These are phyloP conservation scores for Cyclura pinguis DNA, from an alignment of 2,797 vertebrate species.

Conservation along the genomic window DNA sequence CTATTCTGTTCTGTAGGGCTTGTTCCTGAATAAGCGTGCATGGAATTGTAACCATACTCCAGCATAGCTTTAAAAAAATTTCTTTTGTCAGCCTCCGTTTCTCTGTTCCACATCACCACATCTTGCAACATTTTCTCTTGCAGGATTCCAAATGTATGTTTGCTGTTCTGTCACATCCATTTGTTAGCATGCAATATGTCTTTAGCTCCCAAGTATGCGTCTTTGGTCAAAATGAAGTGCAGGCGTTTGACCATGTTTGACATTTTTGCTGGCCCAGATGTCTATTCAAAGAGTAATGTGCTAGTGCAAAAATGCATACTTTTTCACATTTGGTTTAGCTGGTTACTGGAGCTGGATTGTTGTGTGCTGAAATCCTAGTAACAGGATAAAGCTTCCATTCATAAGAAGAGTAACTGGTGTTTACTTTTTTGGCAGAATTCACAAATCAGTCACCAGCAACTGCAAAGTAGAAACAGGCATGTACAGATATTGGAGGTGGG, in stretches of 20 bases:
- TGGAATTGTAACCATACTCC: neutral
- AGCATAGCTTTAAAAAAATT: neutral
- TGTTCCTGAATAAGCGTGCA: neutral
- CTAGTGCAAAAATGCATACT: conserved; percentile 31
- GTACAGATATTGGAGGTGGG: neutral
- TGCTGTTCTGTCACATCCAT: neutral
- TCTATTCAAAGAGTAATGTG: conserved; percentile 18
- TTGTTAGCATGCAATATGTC: neutral
- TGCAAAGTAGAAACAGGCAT: conserved; percentile 58
- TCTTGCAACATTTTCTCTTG: neutral
- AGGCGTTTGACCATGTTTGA: neutral
- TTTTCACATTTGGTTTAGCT: conserved; percentile 47
- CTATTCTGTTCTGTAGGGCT: neutral
- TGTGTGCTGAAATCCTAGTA: conserved; percentile 55
- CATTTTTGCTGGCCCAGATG: conserved; percentile 36
- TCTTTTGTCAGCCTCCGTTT: neutral
- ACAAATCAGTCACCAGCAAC: conserved; percentile 60
- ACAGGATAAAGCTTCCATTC: conserved; percentile 71
- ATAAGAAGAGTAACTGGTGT: conserved; percentile 58
- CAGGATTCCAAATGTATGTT: neutral
- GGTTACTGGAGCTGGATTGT: conserved; percentile 52
- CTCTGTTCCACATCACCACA: neutral
- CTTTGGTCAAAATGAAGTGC: conserved; percentile 24
- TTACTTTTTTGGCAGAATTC: conserved; percentile 71
- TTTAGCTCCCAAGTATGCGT: neutral